Percentiles rank a stretch among this genome's conserved stretches.
phyloP scores from a whole-genome alignment of 2,888 invertebrate species.

The Acronicta alni region DNA sequence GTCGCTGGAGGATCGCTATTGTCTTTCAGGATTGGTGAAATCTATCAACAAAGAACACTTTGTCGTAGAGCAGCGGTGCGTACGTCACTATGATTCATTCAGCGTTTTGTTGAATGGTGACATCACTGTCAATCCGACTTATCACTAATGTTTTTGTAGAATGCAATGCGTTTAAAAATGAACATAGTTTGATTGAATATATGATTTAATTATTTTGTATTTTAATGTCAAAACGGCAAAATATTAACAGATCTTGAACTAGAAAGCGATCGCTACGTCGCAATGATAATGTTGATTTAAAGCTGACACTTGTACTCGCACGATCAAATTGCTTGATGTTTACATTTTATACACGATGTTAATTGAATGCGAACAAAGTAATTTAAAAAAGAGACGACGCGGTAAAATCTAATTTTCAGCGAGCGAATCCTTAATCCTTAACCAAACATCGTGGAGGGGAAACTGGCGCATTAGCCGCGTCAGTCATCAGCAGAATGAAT shows the following conservation, averaged over 20 bases:
- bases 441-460: slow-evolving; percentile 77
- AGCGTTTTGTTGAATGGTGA: slow-evolving; percentile 45
- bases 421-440: slow-evolving; percentile 75
- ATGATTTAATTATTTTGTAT: neutral
- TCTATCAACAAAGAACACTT: slow-evolving; percentile 71
- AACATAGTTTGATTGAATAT: neutral
- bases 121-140: slow-evolving; percentile 38
- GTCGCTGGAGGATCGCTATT: slow-evolving; percentile 68
- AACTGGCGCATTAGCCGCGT: slow-evolving; percentile 86
- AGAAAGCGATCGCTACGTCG: slow-evolving; percentile 10
- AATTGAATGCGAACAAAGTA: slow-evolving; percentile 54
- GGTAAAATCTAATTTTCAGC: slow-evolving; percentile 70
- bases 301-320: slow-evolving; percentile 19
- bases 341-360: slow-evolving; percentile 39
- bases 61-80: slow-evolving; percentile 69
- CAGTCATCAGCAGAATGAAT: slow-evolving; percentile 89
- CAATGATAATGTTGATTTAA: slow-evolving; percentile 34
- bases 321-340: slow-evolving; percentile 38
- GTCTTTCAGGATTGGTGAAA: slow-evolving; percentile 74
- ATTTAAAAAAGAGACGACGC: slow-evolving; percentile 63
- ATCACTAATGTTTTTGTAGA: slow-evolving; percentile 24
- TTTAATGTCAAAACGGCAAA: neutral
- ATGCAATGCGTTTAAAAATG: slow-evolving; percentile 7
- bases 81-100: slow-evolving; percentile 54
- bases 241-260: slow-evolving; percentile 8